These are phyloP conservation scores for Nanorana parkeri DNA, from an alignment of 2,113 vertebrate species.

Conservation along the genomic window DNA sequence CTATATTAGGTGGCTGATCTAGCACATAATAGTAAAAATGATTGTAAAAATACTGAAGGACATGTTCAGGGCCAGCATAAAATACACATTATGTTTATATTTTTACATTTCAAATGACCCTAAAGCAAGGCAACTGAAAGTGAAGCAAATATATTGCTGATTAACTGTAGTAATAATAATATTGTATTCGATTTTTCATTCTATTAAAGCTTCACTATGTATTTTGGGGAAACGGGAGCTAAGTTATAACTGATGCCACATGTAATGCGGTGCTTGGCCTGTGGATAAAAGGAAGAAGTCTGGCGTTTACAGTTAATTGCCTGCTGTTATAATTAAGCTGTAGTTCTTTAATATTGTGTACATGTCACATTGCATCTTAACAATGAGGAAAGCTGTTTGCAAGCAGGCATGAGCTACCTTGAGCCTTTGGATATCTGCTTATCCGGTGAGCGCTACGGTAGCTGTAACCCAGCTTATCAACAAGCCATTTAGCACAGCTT, in stretches of 20 bases:
- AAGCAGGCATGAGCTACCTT: constrained; percentile 28
- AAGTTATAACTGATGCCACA: background rate
- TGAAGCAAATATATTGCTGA: too few species aligned
- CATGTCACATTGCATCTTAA: constrained; percentile 41
- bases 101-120: too few species aligned
- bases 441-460: background rate
- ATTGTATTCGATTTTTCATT: too few species aligned
- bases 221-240: background rate
- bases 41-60: too few species aligned
- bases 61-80: too few species aligned
- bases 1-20: too few species aligned
- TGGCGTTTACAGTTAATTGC: constrained; percentile 55
- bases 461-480: constrained; percentile 32
- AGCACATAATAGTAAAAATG: too few species aligned
- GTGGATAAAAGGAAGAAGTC: constrained; percentile 35
- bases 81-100: too few species aligned
- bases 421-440: constrained; percentile 28
- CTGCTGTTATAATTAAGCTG: constrained; percentile 56
- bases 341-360: constrained; percentile 49
- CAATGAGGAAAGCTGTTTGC: constrained; percentile 35
- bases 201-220: too few species aligned
- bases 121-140: too few species aligned
- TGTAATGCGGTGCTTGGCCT: constrained; percentile 4
- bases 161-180: too few species aligned
- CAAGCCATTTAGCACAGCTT: constrained; percentile 43